Base-by-base conservation (phyloP, 2,888 invertebrate species). In the Pachliopta kotzebuea region DNA sequence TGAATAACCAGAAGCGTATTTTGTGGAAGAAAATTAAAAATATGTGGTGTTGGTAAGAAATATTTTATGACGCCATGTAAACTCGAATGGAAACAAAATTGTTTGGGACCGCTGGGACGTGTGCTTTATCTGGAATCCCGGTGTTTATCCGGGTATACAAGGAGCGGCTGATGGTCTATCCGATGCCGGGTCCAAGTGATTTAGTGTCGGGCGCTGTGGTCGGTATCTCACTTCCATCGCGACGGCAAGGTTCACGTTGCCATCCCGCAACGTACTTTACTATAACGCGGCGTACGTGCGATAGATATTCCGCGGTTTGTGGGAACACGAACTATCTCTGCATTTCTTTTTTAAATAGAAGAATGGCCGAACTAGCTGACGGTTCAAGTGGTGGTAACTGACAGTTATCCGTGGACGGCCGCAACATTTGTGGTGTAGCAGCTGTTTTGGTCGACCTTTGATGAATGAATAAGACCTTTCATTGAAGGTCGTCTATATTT, bases 281-380 rank as follows among this genome's bases (percentile, higher is more conserved):
- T 71, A 71, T 72, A 74, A 72, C 68, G 63, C 68, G 62, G 60
- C 62, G 68, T 73, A 74, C 72, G 76, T 76, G 76, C 73, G 72
- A 71, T 68, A 69, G 72, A 73, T 71, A 71, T 70, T 66, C 69
- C 63, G 69, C 71, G 70, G 66, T 67, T 69, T 72, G 72, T 72
- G 73, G 71, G 74, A 76, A 74, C 18, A 59, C 31, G 29, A 29
- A 59, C 29, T 31, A 45, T 4, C n/a, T 18, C 11, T 18, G 4
- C n/a, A 18, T 14, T 14, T 14, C 4, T 37, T 37, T 37, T 31
- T 31, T 31, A 9, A 0, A 37, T 14, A 37, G 37, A 37, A 14
- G 14, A 11, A 37, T 37, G 37, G 37, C 4, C 14, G 4, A 37
- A 37, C 37, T 4, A 2, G 14, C 11, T 14, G 14, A 11, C 4